Evolutionary conservation across 2,113 vertebrate species (phyloP).

Genomic region (Gambusia holbrooki): DNA sequence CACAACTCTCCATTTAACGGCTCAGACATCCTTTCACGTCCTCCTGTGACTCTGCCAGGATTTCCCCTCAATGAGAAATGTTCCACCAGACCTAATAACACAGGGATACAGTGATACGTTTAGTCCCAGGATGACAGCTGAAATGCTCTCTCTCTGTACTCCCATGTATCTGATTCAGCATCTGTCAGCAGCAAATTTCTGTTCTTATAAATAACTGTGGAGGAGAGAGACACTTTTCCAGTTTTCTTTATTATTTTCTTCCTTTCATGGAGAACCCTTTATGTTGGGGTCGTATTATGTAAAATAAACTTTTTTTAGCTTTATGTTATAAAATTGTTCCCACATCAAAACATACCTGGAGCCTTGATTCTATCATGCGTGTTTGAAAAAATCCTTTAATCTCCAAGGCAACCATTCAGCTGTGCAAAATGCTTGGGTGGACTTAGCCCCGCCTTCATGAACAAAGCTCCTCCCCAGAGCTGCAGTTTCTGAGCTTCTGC

Average conservation of each 20-base stretch:
- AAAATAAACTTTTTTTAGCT: background rate
- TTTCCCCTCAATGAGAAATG: conserved; percentile 18
- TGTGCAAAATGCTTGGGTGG: too few species aligned
- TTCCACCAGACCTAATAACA: conserved; percentile 45
- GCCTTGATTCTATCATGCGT: too few species aligned
- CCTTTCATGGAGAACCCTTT: background rate
- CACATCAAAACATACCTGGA: too few species aligned
- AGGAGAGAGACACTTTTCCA: background rate
- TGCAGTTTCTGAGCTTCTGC: too few species aligned
- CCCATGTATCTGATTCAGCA: background rate
- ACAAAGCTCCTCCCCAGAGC: too few species aligned
- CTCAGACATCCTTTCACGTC: conserved; percentile 53
- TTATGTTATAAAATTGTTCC: too few species aligned
- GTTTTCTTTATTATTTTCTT: background rate
- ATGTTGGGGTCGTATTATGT: background rate
- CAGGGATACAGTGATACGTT: conserved; percentile 15
- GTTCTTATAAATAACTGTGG: background rate
- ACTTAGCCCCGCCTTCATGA: too few species aligned
- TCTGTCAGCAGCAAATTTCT: background rate
- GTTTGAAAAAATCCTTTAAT: too few species aligned
- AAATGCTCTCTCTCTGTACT: conserved; percentile 7
- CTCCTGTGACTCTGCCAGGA: conserved; percentile 45
- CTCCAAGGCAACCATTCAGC: too few species aligned
- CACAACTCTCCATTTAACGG: conserved; percentile 52
- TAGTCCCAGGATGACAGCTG: conserved; percentile 28